Evolutionary conservation across 2,113 vertebrate species (phyloP), one percentile per base, ranked within the genome.

Genomic region (Petrocephalus zakoni): DNA sequence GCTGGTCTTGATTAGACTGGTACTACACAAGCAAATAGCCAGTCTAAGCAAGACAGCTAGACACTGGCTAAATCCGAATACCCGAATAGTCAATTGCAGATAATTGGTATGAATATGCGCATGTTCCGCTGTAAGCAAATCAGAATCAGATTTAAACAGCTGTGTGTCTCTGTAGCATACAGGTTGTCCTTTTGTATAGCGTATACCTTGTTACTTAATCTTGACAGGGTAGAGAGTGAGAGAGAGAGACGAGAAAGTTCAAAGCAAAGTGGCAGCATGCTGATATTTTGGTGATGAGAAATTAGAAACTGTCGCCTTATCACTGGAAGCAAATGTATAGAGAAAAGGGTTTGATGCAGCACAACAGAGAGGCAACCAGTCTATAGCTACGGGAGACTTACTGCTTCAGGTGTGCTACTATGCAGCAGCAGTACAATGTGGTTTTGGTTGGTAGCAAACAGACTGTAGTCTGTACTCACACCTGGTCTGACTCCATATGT

Each of bases 181-280:
- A 86, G 64, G 55, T 53, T 47, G 34, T 42, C 15, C 47, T 85
- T 25, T 9, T 72, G 58, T 58, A 29, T 82, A 86, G 81, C 51
- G 51, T 88, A 85, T 90, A 90, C 89, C 89, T 86, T 90, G 89
- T 90, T 86, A 90, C 89, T 90, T 90, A 88, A 88, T 78, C 88
- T 55, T 78, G 58, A 72, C 21, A 72, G 58, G 56, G 51, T 56
- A 22, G 22, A 25, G 46, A 29, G 52, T 22, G 22, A 25, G 46
- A 29, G 52, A 75, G 17, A n/a, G n/a, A 37, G 9, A 15, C 34
- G 13, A 29, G 9, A 13, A 82, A 83, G 46, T 78, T 52, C 56
- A 49, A 58, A 89, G 81, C 88, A 81, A 51, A 88, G 13, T 61
- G 19, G 25, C 15, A 42, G 72, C 72, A 78, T 78, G 72, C 72